Base-by-base conservation (phyloP, 2,113 vertebrate species). In the Tychaedon coryphoeus region DNA sequence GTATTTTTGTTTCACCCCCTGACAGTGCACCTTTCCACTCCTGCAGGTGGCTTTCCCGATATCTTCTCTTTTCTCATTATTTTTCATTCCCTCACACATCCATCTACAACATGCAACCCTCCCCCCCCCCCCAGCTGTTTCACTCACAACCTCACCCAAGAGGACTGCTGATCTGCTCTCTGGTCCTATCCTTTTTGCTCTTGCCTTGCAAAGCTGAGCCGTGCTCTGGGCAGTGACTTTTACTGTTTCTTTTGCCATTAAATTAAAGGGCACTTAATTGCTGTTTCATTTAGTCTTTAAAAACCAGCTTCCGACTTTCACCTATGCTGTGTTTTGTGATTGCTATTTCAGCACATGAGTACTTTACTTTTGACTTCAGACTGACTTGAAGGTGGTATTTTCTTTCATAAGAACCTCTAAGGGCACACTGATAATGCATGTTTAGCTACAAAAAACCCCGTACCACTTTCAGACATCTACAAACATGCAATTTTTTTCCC, bases 291-390 rank as follows among this genome's bases (percentile, higher is more conserved):
- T 79, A 65, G 53, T 60, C 50, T 76, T 76, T 42, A 53, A 53
- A 83, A 58, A 13, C 3, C n/a, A 38, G 4, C 24, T 53, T 62
- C 28, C 56, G 43, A 62, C 43, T 92, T 69, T 87, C 31, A 75
- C n/a, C n/a, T 15, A 51, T 4, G 1, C 19, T 69, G 16, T 74
- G 36, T 51, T 90, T 88, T 70, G 38, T 70, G 34, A 66, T 76
- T 80, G 51, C 47, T 50, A 14, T 86, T 95, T 90, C 58, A 94
- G 64, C 64, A 83, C 14, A 25, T 62, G 23, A 14, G 16, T 73
- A 25, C 61, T 75, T 96, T 93, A 86, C 91, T 96, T 94, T 91
- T 85, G 12, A 95, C 85, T 95, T 97, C 86, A 79, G 86, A 50
- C 67, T 10, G 4, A 91, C 86, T 72, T 8, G 14, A 93, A 94